Conservation (phyloP, 2,797 vertebrate genomes). For the Bucorvus abyssinicus region DNA sequence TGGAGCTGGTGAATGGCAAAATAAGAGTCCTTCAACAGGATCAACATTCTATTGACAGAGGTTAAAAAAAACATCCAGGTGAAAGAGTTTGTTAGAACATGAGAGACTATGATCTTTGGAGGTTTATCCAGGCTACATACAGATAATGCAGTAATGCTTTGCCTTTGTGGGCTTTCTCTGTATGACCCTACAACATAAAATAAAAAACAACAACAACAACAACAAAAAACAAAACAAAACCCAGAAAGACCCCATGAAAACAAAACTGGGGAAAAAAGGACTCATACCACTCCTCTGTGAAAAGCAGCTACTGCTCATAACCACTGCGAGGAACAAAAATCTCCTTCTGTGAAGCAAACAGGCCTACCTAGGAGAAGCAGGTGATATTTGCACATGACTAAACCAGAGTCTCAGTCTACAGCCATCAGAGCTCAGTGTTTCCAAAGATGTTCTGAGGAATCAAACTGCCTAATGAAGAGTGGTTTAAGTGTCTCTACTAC, state of each 20-base stretch:
- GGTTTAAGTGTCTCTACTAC: not conserved
- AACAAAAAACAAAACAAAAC: not conserved
- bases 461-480: not conserved
- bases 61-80: not conserved
- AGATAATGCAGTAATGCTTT: not conserved
- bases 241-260: not conserved
- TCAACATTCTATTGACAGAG: not conserved
- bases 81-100: not conserved
- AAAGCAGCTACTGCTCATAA: not conserved
- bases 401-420: not conserved
- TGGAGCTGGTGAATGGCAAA: not conserved
- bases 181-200: not conserved
- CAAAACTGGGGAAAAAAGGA: not conserved
- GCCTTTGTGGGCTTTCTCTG: not conserved
- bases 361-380: not conserved
- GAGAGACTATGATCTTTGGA: not conserved
- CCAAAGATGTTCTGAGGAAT: not conserved
- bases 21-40: not conserved
- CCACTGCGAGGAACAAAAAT: not conserved
- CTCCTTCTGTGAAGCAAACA: not conserved
- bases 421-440: not conserved
- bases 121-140: not conserved
- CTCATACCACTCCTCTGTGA: rapidly evolving
- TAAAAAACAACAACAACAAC: too few species aligned
- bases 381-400: not conserved